Conservation (phyloP, 53 echinoderm and acorn worm genomes). For the Pentamera pediparva region DNA sequence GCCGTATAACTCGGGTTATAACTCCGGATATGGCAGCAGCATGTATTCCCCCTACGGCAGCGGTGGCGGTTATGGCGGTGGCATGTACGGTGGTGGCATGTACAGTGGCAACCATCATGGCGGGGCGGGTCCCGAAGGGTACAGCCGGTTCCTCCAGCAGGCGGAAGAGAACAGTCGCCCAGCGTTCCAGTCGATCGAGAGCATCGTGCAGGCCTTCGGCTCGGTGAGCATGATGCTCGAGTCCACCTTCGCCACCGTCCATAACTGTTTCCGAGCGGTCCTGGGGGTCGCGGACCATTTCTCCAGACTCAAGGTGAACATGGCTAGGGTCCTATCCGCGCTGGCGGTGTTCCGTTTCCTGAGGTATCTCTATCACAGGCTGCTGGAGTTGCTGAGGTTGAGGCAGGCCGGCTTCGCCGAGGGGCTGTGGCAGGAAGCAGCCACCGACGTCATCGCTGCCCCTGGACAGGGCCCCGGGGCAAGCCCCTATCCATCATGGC, state of each 20-base stretch:
- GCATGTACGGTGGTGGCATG: constrained; percentile 35
- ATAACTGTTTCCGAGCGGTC: constrained; percentile 95
- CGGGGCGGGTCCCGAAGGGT: constrained; percentile 26
- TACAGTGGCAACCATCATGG: constrained; percentile 35
- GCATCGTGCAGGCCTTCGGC: constrained; percentile 90
- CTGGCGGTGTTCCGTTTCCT: constrained; percentile 78
- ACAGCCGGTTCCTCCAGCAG: constrained; percentile 73
- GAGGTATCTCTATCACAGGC: constrained; percentile 57
- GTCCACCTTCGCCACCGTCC: constrained; percentile 87
- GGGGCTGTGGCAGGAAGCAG: constrained; percentile 77
- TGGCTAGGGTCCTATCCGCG: constrained; percentile 78
- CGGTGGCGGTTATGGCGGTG: constrained; percentile 25
- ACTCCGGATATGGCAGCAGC: constrained; percentile 47
- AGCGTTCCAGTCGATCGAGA: constrained; percentile 96
- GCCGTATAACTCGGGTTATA: background rate
- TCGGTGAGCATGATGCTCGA: constrained; percentile 98
- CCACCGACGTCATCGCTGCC: constrained; percentile 29
- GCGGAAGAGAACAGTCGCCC: constrained; percentile 92
- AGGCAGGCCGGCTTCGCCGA: constrained; percentile 65
- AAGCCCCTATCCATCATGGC: constrained; percentile 73
- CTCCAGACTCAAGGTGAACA: constrained; percentile 82
- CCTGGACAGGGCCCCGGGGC: constrained; percentile 11
- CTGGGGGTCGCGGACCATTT: constrained; percentile 94
- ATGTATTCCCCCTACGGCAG: constrained; percentile 46
- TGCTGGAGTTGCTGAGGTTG: constrained; percentile 61